Percentiles rank a stretch among this genome's conserved stretches.
Evolutionary conservation across 1,140 invertebrate species (phyloP).

Genomic region (Drosophila prosaltans): DNA sequence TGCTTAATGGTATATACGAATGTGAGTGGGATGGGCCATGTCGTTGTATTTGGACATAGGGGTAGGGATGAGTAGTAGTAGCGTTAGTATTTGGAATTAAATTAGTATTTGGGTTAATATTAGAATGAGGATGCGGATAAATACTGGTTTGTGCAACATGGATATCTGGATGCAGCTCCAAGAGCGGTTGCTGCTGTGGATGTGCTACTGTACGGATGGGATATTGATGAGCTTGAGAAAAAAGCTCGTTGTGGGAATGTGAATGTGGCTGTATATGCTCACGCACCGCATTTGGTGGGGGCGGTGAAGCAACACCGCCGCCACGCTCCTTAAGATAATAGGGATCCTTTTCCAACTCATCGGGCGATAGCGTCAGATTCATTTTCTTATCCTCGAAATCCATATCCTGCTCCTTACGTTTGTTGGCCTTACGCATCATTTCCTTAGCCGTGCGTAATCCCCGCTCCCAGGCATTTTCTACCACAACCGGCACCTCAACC

Average conservation of each 20-base stretch:
- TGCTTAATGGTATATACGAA: constrained; percentile 25
- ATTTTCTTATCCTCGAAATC: constrained; percentile 98
- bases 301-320: constrained; percentile 32
- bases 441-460: constrained; percentile 95
- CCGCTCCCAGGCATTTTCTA: constrained; percentile 96
- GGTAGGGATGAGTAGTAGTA: constrained; percentile 17
- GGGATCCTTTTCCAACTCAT: constrained; percentile 95
- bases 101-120: not conserved
- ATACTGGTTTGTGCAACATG: not conserved
- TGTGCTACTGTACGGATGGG: not conserved
- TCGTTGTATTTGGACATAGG: constrained; percentile 17
- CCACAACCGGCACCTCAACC: constrained; percentile 84
- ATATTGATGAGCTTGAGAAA: not conserved
- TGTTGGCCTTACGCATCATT: constrained; percentile 94
- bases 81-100: not conserved
- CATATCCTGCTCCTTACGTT: constrained; percentile 96
- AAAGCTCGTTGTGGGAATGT: not conserved
- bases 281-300: constrained; percentile 27
- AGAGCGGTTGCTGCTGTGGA: not conserved
- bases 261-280: constrained; percentile 34
- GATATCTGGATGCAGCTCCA: not conserved
- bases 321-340: constrained; percentile 87
- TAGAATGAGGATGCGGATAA: not conserved
- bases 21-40: constrained; percentile 30
- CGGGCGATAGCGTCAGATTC: constrained; percentile 89